A percentile compares a stretch with the other conserved stretches of the same genome.
These are phyloP conservation scores for Copidosoma aretas DNA, from an alignment of 2,888 invertebrate genomes.

Conservation along the genomic window DNA sequence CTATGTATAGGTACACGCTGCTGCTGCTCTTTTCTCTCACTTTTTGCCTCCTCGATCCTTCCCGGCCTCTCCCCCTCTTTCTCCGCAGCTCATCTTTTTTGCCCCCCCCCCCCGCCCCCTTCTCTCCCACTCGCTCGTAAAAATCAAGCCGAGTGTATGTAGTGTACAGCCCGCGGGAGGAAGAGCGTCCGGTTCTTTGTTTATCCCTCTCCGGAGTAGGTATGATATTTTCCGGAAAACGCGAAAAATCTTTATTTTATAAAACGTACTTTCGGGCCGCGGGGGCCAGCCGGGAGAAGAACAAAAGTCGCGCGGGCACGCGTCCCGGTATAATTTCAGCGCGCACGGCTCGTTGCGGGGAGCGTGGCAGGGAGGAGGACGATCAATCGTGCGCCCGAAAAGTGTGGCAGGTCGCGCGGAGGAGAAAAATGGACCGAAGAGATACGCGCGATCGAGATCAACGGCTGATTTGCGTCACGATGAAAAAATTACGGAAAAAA, in stretches of 20 bases:
- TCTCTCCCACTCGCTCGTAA: neutral
- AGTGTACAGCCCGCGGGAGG: neutral
- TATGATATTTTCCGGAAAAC: neutral
- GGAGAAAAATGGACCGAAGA: no score
- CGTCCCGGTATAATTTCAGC: no score
- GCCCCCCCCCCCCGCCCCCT: neutral
- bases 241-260: neutral
- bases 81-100: neutral
- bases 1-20: neutral
- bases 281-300: neutral
- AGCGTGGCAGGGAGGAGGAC: no score
- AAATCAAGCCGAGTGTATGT: neutral
- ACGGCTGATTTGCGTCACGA: no score
- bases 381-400: no score
- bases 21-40: neutral
- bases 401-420: no score
- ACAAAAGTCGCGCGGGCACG: neutral
- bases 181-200: neutral
- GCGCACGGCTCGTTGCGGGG: conserved; percentile 14
- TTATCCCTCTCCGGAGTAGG: neutral
- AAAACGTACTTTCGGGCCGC: neutral
- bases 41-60: no score
- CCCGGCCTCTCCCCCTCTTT: neutral
- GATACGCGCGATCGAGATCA: no score
- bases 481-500: neutral